Conservation (phyloP, 2,113 vertebrate genomes). For the Cyprichromis sp. region DNA sequence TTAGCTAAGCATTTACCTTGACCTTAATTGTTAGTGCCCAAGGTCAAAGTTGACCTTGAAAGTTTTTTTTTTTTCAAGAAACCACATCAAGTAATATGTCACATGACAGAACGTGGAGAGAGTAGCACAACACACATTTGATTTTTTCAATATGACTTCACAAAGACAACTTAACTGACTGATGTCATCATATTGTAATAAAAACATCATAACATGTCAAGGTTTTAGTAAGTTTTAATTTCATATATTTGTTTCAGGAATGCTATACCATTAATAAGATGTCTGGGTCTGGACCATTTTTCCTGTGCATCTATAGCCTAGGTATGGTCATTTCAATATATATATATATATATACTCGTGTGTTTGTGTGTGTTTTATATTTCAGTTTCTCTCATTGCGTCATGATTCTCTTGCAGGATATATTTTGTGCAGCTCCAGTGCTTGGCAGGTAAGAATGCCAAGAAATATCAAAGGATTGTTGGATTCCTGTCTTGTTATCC, state of each 20-base stretch:
- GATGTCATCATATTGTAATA: background rate
- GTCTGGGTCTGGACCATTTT: background rate
- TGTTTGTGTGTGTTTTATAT: background rate
- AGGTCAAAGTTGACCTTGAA: background rate
- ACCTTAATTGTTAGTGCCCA: background rate
- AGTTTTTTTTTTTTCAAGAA: background rate
- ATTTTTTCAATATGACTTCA: background rate
- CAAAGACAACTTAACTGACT: background rate
- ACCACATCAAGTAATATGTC: background rate
- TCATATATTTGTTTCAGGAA: background rate
- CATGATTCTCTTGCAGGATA: background rate
- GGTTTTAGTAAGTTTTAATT: background rate
- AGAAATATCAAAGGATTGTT: constrained; percentile 1
- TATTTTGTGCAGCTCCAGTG: background rate
- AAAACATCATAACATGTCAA: background rate
- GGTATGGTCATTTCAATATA: background rate
- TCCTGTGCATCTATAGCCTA: background rate
- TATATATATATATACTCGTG: background rate
- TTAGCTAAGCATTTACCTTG: background rate
- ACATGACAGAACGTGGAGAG: background rate
- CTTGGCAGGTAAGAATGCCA: constrained; percentile 38
- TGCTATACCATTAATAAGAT: background rate
- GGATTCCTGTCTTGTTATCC: constrained; percentile 57
- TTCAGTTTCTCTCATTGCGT: background rate
- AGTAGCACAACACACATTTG: background rate